Conservation (phyloP, 2,113 vertebrate species). For the Gymnocephalus cernua region DNA sequence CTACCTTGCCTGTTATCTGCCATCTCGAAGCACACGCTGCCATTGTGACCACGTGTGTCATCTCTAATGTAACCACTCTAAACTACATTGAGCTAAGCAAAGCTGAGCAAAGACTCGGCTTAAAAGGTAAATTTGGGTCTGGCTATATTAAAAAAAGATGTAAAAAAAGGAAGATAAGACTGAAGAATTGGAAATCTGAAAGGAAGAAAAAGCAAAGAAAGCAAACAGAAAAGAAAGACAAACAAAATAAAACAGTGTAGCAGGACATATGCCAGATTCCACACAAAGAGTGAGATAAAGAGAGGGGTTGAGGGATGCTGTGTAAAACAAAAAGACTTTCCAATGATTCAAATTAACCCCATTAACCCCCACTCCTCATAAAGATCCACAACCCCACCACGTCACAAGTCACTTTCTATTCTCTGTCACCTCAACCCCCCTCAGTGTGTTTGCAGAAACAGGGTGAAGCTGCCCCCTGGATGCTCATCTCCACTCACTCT, state of each 20-base stretch:
- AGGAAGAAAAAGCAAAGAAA: slow-evolving; percentile 61
- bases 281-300: slow-evolving; percentile 49
- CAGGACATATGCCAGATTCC: slow-evolving; percentile 60
- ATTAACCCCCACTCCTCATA: slow-evolving; percentile 24
- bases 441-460: slow-evolving; percentile 38
- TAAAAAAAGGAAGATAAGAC: slow-evolving; percentile 33
- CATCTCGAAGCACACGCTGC: slow-evolving; percentile 66
- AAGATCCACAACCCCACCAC: not conserved
- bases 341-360: slow-evolving; percentile 42
- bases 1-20: slow-evolving; percentile 72
- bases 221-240: slow-evolving; percentile 48
- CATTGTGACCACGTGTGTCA: slow-evolving; percentile 69
- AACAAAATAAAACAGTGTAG: slow-evolving; percentile 42
- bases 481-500: slow-evolving; percentile 40
- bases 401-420: slow-evolving; percentile 21
- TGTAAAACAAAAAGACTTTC: not conserved
- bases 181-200: slow-evolving; percentile 53
- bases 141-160: slow-evolving; percentile 62
- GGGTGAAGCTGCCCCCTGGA: slow-evolving; percentile 59
- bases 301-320: slow-evolving; percentile 51
- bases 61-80: slow-evolving; percentile 63
- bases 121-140: slow-evolving; percentile 45
- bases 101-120: slow-evolving; percentile 44
- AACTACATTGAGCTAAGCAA: too few relatives aligned
- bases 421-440: slow-evolving; percentile 47